Evolutionary conservation across 2,888 invertebrate species (phyloP).

Genomic region (Phengaris alcon): DNA sequence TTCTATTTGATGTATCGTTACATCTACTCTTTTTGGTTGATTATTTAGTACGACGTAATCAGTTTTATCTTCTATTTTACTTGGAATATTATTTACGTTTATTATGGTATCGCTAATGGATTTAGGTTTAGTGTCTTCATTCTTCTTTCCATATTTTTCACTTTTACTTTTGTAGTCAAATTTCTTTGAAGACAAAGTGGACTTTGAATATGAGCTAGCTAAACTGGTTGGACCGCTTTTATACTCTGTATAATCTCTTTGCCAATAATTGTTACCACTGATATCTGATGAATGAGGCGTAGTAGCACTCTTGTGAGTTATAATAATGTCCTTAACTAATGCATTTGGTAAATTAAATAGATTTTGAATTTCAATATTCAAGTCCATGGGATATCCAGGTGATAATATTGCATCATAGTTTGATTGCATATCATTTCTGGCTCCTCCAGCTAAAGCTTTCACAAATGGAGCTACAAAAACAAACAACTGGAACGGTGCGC

Average conservation of each 20-base stretch:
- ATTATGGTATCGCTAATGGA: constrained; percentile 33
- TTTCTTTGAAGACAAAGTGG: constrained; percentile 42
- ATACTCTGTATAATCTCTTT: constrained; percentile 36
- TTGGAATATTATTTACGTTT: constrained; percentile 21
- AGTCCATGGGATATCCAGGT: constrained; percentile 87
- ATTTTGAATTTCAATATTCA: constrained; percentile 74
- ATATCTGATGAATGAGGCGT: constrained; percentile 37
- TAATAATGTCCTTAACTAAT: constrained; percentile 56
- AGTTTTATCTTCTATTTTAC: background rate
- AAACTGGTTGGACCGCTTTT: constrained; percentile 33
- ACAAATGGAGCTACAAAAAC: constrained; percentile 80
- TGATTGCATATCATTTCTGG: constrained; percentile 63
- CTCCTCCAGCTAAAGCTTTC: constrained; percentile 49
- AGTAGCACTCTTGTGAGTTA: constrained; percentile 53
- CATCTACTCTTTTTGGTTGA: background rate
- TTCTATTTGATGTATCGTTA: background rate
- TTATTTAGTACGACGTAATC: background rate
- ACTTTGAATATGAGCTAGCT: constrained; percentile 34
- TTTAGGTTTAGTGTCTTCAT: constrained; percentile 40
- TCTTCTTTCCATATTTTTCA: constrained; percentile 45
- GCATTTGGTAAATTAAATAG: constrained; percentile 63
- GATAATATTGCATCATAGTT: constrained; percentile 57
- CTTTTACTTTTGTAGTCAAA: constrained; percentile 48
- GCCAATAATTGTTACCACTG: constrained; percentile 34
- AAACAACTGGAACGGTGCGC: constrained; percentile 81